Conservation (phyloP, 2,888 invertebrate genomes). For the Chromoteleia sp. region DNA sequence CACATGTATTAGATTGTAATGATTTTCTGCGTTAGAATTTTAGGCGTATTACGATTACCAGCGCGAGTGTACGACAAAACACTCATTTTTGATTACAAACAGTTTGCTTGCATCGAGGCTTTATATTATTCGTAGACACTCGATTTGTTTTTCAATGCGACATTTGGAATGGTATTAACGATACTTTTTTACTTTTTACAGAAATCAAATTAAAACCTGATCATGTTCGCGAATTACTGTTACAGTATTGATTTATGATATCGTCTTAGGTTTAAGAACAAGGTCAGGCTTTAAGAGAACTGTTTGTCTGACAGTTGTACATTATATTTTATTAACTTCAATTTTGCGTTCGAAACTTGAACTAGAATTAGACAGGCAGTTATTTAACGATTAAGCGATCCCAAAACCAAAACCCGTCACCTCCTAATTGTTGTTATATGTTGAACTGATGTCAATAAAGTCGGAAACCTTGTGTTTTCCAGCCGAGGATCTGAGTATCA, state of each 20-base stretch:
- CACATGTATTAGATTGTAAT: slow-evolving; percentile 69
- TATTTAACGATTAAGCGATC: slow-evolving; percentile 49
- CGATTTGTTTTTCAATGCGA: slow-evolving; percentile 39
- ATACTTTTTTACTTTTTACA: slow-evolving; percentile 40
- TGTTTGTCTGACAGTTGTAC: slow-evolving; percentile 24
- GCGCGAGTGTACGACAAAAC: slow-evolving; percentile 9
- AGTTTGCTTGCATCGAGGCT: slow-evolving; percentile 66
- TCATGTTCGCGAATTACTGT: slow-evolving; percentile 8
- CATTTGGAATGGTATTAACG: slow-evolving; percentile 53
- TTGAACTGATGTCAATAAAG: slow-evolving; percentile 77
- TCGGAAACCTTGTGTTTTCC: slow-evolving; percentile 84
- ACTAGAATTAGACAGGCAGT: slow-evolving; percentile 34
- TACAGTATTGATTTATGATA: background rate
- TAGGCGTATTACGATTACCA: slow-evolving; percentile 37
- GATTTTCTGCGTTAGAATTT: slow-evolving; percentile 34
- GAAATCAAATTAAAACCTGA: slow-evolving; percentile 28
- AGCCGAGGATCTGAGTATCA: slow-evolving; percentile 90
- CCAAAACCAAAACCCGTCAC: slow-evolving; percentile 30
- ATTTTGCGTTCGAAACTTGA: too few relatives aligned
- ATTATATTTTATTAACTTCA: background rate
- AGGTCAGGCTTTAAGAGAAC: slow-evolving; percentile 33
- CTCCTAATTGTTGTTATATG: slow-evolving; percentile 61
- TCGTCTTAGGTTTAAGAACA: slow-evolving; percentile 11
- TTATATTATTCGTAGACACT: slow-evolving; percentile 44
- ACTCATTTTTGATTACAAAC: slow-evolving; percentile 35